A percentile compares a stretch with the other conserved stretches of the same genome.
These are phyloP conservation scores for Ochropleura plecta DNA, from an alignment of 2,888 invertebrate species.

Conservation along the genomic window DNA sequence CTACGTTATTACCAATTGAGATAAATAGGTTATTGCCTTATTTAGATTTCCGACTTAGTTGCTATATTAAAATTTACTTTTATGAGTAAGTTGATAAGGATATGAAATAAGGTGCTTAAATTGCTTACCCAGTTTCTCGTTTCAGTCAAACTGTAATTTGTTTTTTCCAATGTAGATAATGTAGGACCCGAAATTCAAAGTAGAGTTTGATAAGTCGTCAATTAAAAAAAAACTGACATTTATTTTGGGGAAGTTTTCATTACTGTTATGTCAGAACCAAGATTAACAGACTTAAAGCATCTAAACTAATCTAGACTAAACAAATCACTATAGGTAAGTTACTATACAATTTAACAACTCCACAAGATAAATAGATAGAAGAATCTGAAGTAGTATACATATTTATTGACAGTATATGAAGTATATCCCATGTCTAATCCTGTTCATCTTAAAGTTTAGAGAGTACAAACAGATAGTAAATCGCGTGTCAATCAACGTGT, in stretches of 20 bases:
- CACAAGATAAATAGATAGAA: background rate
- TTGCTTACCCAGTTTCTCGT: background rate
- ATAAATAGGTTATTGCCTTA: constrained; percentile 36
- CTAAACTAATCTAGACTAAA: background rate
- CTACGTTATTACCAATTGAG: constrained; percentile 36
- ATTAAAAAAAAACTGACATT: background rate
- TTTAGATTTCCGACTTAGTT: constrained; percentile 5
- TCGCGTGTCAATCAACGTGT: constrained; percentile 36
- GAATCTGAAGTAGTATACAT: background rate
- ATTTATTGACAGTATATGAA: background rate
- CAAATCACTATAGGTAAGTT: background rate
- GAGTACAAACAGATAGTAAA: constrained; percentile 33
- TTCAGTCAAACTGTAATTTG: background rate
- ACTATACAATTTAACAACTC: background rate
- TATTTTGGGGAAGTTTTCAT: background rate
- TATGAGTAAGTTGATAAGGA: background rate
- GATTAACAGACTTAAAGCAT: background rate
- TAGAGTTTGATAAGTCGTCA: background rate
- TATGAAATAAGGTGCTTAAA: background rate
- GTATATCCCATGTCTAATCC: background rate
- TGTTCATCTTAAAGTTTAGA: constrained; percentile 17
- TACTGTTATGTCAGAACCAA: background rate
- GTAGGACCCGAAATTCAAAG: background rate
- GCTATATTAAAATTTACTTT: background rate
- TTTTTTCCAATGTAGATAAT: background rate